phyloP scores from a whole-genome alignment of 2,113 vertebrate species.

The Sakesphorus luctuosus region DNA sequence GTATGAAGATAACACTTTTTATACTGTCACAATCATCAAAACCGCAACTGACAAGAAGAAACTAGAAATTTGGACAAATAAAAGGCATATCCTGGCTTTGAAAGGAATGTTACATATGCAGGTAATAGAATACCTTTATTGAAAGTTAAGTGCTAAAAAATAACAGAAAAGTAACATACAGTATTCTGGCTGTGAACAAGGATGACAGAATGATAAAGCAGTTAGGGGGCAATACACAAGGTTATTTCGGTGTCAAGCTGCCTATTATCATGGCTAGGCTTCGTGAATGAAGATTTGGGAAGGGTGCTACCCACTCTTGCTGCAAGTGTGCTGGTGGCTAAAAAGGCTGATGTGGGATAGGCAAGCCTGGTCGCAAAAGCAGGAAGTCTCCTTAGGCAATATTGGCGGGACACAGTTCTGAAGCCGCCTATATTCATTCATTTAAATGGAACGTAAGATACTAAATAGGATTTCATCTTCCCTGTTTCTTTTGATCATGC shows the following conservation, averaged over 20 bases:
- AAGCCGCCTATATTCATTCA: not conserved
- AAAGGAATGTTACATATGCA: not conserved
- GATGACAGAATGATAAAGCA: not conserved
- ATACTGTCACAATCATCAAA: not conserved
- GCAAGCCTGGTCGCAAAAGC: too few relatives aligned
- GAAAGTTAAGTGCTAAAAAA: slow-evolving; percentile 7
- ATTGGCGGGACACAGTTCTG: too few relatives aligned
- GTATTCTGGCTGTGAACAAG: not conserved
- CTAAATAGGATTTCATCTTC: not conserved
- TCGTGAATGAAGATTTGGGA: too few relatives aligned
- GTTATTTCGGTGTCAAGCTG: not conserved
- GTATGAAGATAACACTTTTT: not conserved
- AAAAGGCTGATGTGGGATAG: too few relatives aligned
- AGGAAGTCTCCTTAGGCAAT: too few relatives aligned
- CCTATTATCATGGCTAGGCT: not conserved
- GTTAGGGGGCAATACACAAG: not conserved
- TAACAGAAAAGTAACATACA: not conserved
- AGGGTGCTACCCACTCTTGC: too few relatives aligned
- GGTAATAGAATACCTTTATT: not conserved
- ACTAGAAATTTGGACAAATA: not conserved
- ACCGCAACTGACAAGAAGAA: not conserved
- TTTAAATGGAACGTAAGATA: not conserved
- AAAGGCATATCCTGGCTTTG: not conserved
- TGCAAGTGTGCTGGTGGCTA: too few relatives aligned
- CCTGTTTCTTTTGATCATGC: not conserved